Conservation (phyloP, 2,888 invertebrate genomes). For the Tuberolachnus salignus region DNA sequence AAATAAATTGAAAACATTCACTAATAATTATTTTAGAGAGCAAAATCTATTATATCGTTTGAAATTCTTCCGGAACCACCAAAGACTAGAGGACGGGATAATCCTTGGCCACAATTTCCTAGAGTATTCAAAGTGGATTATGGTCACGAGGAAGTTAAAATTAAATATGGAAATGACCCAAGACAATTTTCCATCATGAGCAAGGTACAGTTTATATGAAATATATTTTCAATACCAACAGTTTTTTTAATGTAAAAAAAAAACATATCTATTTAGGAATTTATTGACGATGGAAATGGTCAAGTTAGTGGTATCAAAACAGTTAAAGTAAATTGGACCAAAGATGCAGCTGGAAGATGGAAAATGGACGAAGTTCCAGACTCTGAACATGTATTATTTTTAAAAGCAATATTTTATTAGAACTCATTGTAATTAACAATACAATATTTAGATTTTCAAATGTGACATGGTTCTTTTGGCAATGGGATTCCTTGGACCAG, state of each 20-base stretch:
- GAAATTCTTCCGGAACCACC: conserved; percentile 96
- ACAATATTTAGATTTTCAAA: conserved; percentile 68
- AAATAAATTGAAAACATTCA: neutral
- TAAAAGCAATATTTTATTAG: neutral
- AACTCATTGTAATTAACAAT: neutral
- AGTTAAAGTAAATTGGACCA: conserved; percentile 91
- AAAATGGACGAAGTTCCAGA: conserved; percentile 86
- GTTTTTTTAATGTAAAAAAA: neutral
- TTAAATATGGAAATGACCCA: conserved; percentile 91
- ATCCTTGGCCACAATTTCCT: conserved; percentile 99
- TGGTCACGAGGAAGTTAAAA: conserved; percentile 92
- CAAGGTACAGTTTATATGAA: conserved; percentile 67
- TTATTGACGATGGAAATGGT: conserved; percentile 86
- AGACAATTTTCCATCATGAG: conserved; percentile 91
- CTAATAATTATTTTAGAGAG: conserved; percentile 71
- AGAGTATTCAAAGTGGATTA: conserved; percentile 96
- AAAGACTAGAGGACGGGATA: conserved; percentile 77
- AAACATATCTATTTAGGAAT: conserved; percentile 69
- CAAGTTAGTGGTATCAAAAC: conserved; percentile 90
- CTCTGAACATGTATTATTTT: conserved; percentile 68
- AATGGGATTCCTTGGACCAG: conserved; percentile 98
- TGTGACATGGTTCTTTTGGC: conserved; percentile 93
- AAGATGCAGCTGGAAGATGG: conserved; percentile 90
- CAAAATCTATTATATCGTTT: conserved; percentile 89
- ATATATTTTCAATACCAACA: neutral